Evolutionary conservation across 2,113 vertebrate species (phyloP).

Genomic region (Myrmophylax atrothorax): DNA sequence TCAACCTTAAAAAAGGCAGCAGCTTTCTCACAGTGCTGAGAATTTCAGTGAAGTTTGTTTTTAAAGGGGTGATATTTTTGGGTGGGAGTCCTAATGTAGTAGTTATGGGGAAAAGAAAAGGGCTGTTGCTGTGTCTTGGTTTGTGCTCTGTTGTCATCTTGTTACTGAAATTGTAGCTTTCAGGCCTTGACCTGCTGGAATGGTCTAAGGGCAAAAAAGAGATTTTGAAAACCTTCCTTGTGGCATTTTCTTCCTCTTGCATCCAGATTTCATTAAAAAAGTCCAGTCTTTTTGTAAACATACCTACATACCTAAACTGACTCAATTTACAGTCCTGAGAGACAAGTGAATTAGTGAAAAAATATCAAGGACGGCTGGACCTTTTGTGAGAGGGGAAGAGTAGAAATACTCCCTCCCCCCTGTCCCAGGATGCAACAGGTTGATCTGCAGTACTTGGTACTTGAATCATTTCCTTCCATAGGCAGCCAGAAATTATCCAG

Average conservation of each 20-base stretch:
- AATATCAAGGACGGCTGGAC: not conserved
- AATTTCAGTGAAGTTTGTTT: not conserved
- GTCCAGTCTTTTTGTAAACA: not conserved
- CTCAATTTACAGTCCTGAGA: not conserved
- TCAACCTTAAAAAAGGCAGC: not conserved
- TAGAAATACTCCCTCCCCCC: not conserved
- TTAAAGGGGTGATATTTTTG: not conserved
- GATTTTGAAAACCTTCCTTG: not conserved
- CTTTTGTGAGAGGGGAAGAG: not conserved
- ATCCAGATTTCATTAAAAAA: not conserved
- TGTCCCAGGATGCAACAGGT: accelerated
- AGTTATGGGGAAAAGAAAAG: not conserved
- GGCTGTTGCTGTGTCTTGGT: not conserved
- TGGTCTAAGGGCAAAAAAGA: not conserved
- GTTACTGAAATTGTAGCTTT: not conserved
- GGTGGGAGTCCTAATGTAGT: not conserved
- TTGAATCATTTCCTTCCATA: not conserved
- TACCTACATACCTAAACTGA: not conserved
- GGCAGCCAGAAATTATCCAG: not conserved
- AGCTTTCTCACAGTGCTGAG: not conserved
- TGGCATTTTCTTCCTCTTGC: not conserved
- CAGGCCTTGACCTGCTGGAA: not conserved
- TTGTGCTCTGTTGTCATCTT: not conserved
- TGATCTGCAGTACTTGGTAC: not conserved
- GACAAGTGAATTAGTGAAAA: not conserved